These are phyloP conservation scores for Petroica traversi DNA, from an alignment of 2,113 vertebrate species.

Conservation along the genomic window DNA sequence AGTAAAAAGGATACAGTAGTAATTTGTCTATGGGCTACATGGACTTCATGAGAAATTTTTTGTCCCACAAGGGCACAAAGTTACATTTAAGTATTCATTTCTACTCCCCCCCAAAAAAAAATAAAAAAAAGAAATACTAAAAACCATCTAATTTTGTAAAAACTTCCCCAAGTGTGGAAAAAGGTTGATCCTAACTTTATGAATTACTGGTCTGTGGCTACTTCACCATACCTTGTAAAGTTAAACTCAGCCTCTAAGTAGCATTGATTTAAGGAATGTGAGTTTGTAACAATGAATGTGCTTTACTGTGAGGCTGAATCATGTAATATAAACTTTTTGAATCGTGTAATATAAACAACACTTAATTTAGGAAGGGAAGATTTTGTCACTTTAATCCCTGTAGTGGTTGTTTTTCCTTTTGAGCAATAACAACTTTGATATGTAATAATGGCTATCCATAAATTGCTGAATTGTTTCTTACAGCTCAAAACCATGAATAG, in stretches of 20 bases:
- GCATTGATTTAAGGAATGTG: background rate
- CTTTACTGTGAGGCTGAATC: background rate
- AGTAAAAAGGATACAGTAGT: background rate
- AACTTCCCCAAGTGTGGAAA: background rate
- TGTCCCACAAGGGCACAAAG: conserved; percentile 18
- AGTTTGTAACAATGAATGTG: background rate
- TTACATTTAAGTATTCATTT: conserved; percentile 67
- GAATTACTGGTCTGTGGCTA: background rate
- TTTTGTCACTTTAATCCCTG: background rate
- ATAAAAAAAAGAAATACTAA: background rate
- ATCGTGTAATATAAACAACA: background rate
- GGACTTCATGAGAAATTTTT: conserved; percentile 61
- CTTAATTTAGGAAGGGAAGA: background rate
- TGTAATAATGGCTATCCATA: background rate
- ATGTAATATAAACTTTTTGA: background rate
- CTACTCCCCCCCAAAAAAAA: background rate
- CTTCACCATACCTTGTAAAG: background rate
- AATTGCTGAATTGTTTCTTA: background rate
- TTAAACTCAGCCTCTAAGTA: background rate
- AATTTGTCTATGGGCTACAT: conserved; percentile 54
- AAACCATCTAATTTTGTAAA: background rate
- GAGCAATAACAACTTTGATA: background rate
- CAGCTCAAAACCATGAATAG: background rate
- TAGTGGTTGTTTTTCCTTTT: background rate
- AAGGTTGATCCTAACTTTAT: background rate